These are phyloP conservation scores for Lucifuga dentata DNA, from an alignment of 2,113 vertebrate genomes.

Conservation along the genomic window DNA sequence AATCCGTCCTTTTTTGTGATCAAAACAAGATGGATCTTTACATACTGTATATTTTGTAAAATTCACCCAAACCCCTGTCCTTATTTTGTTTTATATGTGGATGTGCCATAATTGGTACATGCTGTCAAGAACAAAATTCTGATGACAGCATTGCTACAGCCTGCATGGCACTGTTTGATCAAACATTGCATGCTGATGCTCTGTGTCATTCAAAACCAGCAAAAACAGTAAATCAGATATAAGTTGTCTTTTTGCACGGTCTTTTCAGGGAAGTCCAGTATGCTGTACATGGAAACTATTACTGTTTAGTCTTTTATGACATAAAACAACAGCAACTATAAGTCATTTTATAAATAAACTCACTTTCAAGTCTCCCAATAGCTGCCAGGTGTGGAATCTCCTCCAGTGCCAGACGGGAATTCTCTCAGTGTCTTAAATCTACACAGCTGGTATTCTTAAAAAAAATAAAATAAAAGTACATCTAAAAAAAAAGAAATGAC, in stretches of 20 bases:
- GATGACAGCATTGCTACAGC: slow-evolving; percentile 1
- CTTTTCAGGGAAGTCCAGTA: slow-evolving; percentile 16
- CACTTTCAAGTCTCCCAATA: slow-evolving; percentile 45
- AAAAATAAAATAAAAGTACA: not conserved
- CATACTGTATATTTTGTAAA: not conserved
- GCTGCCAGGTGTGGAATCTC: slow-evolving; percentile 64
- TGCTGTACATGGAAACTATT: slow-evolving; percentile 45
- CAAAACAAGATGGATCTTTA: slow-evolving; percentile 20
- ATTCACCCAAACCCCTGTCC: slow-evolving; percentile 22
- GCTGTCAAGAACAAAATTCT: slow-evolving; percentile 18
- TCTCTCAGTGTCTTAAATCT: slow-evolving; percentile 5
- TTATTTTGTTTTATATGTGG: slow-evolving; percentile 10
- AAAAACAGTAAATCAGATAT: slow-evolving; percentile 21
- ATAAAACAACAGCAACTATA: slow-evolving; percentile 27
- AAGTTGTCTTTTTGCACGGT: slow-evolving; percentile 8
- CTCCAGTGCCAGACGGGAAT: slow-evolving; percentile 35
- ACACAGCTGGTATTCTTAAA: not conserved
- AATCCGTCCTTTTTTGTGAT: slow-evolving; percentile 3
- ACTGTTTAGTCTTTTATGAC: slow-evolving; percentile 47
- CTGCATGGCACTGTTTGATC: slow-evolving; percentile 40
- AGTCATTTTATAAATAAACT: slow-evolving; percentile 58
- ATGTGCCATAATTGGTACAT: slow-evolving; percentile 23
- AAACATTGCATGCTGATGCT: slow-evolving; percentile 22
- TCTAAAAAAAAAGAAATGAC: slow-evolving; percentile 34
- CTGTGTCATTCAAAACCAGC: slow-evolving; percentile 22